A percentile compares a stretch with the other conserved stretches of the same genome.
Conservation (phyloP, 2,113 vertebrate genomes). For the Chelonoidis abingdonii region DNA sequence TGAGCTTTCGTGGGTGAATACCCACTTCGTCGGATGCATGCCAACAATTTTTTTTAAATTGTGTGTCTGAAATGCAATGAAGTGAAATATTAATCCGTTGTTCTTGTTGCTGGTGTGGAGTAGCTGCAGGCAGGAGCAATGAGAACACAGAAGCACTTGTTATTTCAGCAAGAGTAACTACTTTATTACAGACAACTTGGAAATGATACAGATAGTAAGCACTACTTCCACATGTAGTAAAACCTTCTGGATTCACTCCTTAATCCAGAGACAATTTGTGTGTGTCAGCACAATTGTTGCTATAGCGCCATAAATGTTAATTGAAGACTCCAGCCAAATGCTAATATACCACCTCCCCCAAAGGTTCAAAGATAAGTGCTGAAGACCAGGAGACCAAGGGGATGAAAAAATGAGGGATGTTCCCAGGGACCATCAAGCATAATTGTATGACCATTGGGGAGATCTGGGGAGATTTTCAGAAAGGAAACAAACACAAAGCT, state of each 20-base stretch:
- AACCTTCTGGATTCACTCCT: not conserved
- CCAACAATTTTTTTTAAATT: not conserved
- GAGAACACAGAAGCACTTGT: conserved; percentile 3
- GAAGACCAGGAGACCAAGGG: not conserved
- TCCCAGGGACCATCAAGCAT: not conserved
- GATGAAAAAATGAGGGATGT: not conserved
- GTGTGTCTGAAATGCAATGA: not conserved
- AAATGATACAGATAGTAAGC: not conserved
- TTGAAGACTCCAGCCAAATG: not conserved
- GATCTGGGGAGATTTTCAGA: not conserved
- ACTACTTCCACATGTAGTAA: not conserved
- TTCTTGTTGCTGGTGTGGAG: not conserved
- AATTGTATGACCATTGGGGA: not conserved
- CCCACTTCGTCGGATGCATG: too few relatives aligned
- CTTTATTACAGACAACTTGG: conserved; percentile 1
- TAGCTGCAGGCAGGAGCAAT: not conserved
- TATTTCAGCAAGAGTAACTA: not conserved
- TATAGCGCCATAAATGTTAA: not conserved
- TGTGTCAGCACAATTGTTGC: not conserved
- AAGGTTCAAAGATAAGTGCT: not conserved
- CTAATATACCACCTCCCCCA: not conserved
- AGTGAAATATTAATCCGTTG: not conserved
- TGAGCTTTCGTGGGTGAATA: too few relatives aligned
- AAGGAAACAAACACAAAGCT: not conserved
- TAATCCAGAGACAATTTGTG: not conserved